A percentile compares a stretch with the other conserved stretches of the same genome.
These are phyloP conservation scores for Rhyacophila evoluta DNA, from an alignment of 2,888 invertebrate genomes.

Conservation along the genomic window DNA sequence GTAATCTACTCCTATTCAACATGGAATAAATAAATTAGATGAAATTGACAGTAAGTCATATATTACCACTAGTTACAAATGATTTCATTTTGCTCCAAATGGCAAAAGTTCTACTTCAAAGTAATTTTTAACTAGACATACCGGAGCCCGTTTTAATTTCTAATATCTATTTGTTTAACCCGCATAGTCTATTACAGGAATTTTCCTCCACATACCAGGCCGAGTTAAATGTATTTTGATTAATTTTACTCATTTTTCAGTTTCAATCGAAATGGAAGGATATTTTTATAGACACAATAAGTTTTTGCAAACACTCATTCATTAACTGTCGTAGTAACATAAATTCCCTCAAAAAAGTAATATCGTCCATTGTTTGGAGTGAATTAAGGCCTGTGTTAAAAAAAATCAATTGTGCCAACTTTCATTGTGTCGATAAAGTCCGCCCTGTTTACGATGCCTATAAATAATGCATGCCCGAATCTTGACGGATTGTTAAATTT, in stretches of 20 bases:
- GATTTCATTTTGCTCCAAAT: too few species aligned
- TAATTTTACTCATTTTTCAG: background rate
- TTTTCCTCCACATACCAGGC: too few species aligned
- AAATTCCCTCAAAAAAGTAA: background rate
- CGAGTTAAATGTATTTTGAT: background rate
- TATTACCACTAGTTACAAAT: too few species aligned
- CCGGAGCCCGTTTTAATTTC: too few species aligned
- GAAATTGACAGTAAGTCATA: too few species aligned
- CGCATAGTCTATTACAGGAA: too few species aligned
- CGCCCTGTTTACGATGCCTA: background rate
- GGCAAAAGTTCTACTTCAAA: too few species aligned
- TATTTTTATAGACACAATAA: background rate
- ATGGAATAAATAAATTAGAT: too few species aligned
- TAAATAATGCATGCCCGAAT: background rate
- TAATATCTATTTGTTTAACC: too few species aligned
- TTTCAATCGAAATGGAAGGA: background rate
- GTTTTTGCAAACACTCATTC: background rate
- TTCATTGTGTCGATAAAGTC: background rate
- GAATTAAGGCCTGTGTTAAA: conserved; percentile 6
- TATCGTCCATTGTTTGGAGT: background rate
- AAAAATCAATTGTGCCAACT: conserved; percentile 11
- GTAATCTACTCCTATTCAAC: too few species aligned
- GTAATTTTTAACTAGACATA: too few species aligned
- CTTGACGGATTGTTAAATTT: conserved; percentile 11
- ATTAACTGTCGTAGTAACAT: background rate